A percentile compares a stretch with the other conserved stretches of the same genome.
Conservation (phyloP, 2,888 invertebrate genomes). For the Tiliacea aurago region DNA sequence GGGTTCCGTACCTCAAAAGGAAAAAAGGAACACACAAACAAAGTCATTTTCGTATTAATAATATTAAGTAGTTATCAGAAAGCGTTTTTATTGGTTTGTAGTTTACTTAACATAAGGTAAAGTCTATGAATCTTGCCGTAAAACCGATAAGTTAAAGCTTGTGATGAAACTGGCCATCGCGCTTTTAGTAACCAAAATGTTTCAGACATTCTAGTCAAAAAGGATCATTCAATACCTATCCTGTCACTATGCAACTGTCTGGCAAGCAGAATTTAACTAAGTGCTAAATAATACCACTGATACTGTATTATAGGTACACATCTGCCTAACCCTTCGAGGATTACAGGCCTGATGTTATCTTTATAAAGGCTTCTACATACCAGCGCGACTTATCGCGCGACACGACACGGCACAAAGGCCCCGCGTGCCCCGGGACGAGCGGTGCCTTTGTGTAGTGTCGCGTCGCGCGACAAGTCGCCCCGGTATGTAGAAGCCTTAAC, state of each 20-base stretch:
- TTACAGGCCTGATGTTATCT: background rate
- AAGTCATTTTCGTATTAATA: no score
- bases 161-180: background rate
- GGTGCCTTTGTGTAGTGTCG: no score
- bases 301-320: background rate
- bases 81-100: no score
- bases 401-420: no score
- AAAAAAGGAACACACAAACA: no score
- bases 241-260: background rate
- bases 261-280: background rate
- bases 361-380: no score
- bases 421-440: no score
- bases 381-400: no score
- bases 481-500: no score
- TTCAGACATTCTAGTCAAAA: background rate
- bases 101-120: background rate
- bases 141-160: background rate
- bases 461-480: no score
- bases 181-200: background rate
- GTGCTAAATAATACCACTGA: background rate
- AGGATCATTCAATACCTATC: background rate
- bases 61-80: no score
- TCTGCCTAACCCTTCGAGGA: background rate
- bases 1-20: no score
- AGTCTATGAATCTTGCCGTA: background rate